These are phyloP conservation scores for Lerista edwardsae DNA, from an alignment of 2,797 vertebrate genomes.

Conservation along the genomic window DNA sequence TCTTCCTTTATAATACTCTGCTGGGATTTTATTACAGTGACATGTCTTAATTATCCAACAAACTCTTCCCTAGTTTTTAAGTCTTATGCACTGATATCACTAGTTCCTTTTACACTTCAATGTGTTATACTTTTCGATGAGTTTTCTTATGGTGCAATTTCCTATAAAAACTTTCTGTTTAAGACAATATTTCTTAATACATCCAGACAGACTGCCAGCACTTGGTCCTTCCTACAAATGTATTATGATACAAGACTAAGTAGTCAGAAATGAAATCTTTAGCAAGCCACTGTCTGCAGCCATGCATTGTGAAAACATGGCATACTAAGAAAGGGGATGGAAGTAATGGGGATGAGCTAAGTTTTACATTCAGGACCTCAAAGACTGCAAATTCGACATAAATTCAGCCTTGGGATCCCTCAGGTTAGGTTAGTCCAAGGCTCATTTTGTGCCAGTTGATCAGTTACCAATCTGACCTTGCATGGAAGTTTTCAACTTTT, in stretches of 20 bases:
- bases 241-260: background rate
- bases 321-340: background rate
- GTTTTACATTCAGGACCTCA: background rate
- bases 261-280: background rate
- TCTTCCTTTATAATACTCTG: background rate
- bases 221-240: background rate
- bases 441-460: background rate
- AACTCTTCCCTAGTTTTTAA: background rate
- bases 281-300: background rate
- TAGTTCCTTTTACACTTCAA: background rate
- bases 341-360: background rate
- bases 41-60: background rate
- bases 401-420: background rate
- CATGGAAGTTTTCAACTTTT: conserved; percentile 1
- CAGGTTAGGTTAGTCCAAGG: background rate
- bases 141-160: background rate
- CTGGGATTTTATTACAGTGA: background rate
- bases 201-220: background rate
- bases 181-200: background rate
- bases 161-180: background rate
- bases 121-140: background rate
- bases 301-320: background rate
- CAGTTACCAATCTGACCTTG: background rate
- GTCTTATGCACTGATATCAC: background rate
- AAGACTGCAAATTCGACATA: background rate